Percentiles rank a stretch among this genome's conserved stretches.
These are phyloP conservation scores for Apteryx owenii DNA, from an alignment of 2,113 vertebrate species.

Conservation along the genomic window DNA sequence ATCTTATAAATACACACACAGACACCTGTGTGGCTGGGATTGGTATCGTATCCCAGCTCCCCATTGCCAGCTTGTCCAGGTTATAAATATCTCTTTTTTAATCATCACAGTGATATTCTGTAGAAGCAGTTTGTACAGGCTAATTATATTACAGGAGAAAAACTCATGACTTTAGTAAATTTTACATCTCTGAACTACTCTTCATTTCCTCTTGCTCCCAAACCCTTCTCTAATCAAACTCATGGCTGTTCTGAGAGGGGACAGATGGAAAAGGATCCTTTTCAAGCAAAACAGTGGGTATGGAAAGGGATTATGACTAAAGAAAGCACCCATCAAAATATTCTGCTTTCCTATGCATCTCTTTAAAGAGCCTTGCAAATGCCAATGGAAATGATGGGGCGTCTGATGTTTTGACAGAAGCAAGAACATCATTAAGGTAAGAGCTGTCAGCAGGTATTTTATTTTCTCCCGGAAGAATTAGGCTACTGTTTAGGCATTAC, in stretches of 20 bases:
- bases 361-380: conserved; percentile 39
- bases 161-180: background rate
- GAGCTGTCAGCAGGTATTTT: conserved; percentile 57
- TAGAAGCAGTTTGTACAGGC: background rate
- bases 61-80: background rate
- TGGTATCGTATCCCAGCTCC: background rate
- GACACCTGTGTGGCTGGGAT: fast-evolving
- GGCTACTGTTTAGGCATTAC: conserved; percentile 26
- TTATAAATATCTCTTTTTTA: background rate
- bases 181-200: background rate
- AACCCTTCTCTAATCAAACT: background rate
- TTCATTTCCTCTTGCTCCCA: background rate
- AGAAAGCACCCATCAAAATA: conserved; percentile 11
- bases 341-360: background rate
- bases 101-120: too few relatives aligned
- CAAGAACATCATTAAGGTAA: conserved; percentile 54
- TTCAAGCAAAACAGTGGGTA: background rate
- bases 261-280: background rate
- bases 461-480: conserved; percentile 45
- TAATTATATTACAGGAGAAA: background rate
- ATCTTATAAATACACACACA: background rate
- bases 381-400: background rate
- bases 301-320: conserved; percentile 3
- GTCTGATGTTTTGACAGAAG: conserved; percentile 53
- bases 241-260: background rate